These are phyloP conservation scores for Cynodonichthys magdalenae DNA, from an alignment of 2,797 vertebrate species.

Conservation along the genomic window DNA sequence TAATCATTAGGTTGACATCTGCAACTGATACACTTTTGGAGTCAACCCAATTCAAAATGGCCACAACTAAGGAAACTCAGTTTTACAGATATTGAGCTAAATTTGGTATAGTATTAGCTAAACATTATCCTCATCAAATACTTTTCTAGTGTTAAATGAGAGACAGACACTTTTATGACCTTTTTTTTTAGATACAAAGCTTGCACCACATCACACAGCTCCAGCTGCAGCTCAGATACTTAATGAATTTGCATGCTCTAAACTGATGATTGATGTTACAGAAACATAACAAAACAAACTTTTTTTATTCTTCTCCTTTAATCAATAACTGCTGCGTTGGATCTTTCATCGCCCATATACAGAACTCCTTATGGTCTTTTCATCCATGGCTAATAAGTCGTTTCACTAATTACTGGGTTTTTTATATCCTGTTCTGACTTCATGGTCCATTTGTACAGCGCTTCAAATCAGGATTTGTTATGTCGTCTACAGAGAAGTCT, in stretches of 20 bases:
- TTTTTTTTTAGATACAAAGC: background rate
- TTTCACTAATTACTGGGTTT: conserved; percentile 53
- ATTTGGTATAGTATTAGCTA: too few species aligned
- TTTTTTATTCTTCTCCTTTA: conserved; percentile 52
- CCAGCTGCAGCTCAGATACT: conserved; percentile 40
- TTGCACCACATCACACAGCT: conserved; percentile 1
- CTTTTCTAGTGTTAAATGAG: too few species aligned
- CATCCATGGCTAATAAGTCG: conserved; percentile 54
- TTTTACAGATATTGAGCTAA: too few species aligned
- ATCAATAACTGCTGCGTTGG: conserved; percentile 51
- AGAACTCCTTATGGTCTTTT: conserved; percentile 41
- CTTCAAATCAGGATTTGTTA: conserved; percentile 35
- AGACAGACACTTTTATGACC: too few species aligned
- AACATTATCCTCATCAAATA: too few species aligned
- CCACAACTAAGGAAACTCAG: too few species aligned
- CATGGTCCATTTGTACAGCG: conserved; percentile 55
- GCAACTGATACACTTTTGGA: too few species aligned
- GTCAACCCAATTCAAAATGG: too few species aligned
- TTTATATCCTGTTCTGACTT: conserved; percentile 52
- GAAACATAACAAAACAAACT: background rate
- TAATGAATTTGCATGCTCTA: conserved; percentile 6
- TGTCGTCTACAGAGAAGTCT: conserved; percentile 32
- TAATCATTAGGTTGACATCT: too few species aligned
- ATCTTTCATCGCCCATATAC: conserved; percentile 57
- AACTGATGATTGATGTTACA: conserved; percentile 20